phyloP scores from a whole-genome alignment of 2,888 invertebrate genomes.

The Pseudanteris insignis region DNA sequence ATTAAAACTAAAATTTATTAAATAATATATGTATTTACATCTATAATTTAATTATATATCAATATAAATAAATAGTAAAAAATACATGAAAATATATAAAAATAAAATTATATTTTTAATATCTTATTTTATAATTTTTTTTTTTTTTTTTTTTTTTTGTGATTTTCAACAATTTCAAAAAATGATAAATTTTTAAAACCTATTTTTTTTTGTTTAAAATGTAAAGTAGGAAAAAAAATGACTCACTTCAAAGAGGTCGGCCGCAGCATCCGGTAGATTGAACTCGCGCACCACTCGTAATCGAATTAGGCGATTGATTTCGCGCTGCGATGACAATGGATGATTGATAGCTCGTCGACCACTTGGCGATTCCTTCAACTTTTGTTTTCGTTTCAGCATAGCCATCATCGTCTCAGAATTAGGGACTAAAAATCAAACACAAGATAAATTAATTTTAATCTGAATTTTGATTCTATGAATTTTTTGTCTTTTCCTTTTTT shows the following conservation, averaged over 20 bases:
- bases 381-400: conserved; percentile 87
- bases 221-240: too few relatives aligned
- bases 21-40: too few relatives aligned
- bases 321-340: conserved; percentile 79
- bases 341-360: conserved; percentile 81
- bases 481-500: not conserved
- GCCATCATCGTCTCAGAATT: conserved; percentile 79
- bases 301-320: conserved; percentile 79
- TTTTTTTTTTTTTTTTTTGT: too few relatives aligned
- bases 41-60: too few relatives aligned
- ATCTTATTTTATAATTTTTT: not conserved
- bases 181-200: too few relatives aligned
- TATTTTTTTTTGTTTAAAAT: too few relatives aligned
- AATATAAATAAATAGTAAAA: too few relatives aligned
- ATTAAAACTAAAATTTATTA: too few relatives aligned
- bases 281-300: conserved; percentile 92
- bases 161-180: not conserved
- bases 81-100: too few relatives aligned
- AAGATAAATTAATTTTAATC: not conserved
- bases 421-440: conserved; percentile 70
- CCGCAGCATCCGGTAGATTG: conserved; percentile 89
- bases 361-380: conserved; percentile 80
- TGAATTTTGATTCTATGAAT: not conserved
- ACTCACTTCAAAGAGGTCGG: conserved; percentile 76
- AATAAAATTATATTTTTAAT: too few relatives aligned